Evolutionary conservation across 2,113 vertebrate species (phyloP).

Genomic region (Rhabdomys dilectus): DNA sequence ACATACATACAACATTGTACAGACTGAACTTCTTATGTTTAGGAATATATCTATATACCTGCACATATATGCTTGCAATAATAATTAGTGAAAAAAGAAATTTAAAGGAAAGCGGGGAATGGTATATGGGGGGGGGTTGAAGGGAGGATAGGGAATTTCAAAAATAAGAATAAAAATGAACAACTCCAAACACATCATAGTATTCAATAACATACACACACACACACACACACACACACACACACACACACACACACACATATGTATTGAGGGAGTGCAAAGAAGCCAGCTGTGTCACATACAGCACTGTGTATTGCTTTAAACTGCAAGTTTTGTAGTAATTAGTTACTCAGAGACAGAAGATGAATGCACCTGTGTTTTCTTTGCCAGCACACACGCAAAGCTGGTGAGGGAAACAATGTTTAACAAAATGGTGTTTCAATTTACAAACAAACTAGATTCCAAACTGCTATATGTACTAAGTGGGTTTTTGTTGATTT

Average conservation of each 20-base stretch:
- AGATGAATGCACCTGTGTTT: slow-evolving; percentile 1
- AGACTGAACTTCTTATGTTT: not conserved
- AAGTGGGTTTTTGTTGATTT: not conserved
- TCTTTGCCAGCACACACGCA: not conserved
- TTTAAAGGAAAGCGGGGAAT: not conserved
- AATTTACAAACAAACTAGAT: not conserved
- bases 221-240: too few species aligned
- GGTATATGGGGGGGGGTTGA: not conserved
- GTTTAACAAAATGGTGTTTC: not conserved
- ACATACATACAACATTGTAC: not conserved
- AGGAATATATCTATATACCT: too few species aligned
- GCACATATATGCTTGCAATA: not conserved
- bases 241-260: too few species aligned
- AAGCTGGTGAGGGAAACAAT: not conserved
- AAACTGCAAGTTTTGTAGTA: not conserved
- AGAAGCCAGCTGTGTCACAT: not conserved
- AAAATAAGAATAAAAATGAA: not conserved
- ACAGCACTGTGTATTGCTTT: not conserved
- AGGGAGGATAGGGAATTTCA: not conserved
- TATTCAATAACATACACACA: not conserved
- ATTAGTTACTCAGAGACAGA: not conserved
- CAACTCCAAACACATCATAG: not conserved
- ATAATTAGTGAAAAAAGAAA: not conserved
- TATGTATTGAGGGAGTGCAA: not conserved
- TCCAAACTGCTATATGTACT: not conserved